Percentiles rank a stretch among this genome's conserved stretches.
Conservation (phyloP, 64 coral and sea anemone genomes). For the Exaiptasia diaphana region DNA sequence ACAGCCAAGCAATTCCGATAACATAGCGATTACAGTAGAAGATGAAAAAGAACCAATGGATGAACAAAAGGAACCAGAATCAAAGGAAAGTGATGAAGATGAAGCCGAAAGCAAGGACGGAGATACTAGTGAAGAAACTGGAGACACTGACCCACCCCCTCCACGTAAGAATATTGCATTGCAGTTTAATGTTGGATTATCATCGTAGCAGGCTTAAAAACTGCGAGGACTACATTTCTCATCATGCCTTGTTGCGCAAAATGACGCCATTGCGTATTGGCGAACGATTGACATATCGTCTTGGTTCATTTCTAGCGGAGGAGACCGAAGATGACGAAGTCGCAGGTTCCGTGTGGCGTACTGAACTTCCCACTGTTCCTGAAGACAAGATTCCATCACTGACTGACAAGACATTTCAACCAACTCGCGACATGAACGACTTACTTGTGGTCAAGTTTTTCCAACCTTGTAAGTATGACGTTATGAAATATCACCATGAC, state of each 20-base stretch:
- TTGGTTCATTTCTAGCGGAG: constrained; percentile 44
- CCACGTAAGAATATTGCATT: too few species aligned
- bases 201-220: too few species aligned
- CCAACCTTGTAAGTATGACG: constrained; percentile 59
- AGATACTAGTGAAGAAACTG: background rate
- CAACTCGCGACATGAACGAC: constrained; percentile 25
- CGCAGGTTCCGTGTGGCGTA: constrained; percentile 25
- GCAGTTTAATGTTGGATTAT: too few species aligned
- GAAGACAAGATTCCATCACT: constrained; percentile 51
- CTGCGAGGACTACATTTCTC: too few species aligned
- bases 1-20: background rate
- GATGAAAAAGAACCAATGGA: background rate
- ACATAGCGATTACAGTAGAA: background rate
- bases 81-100: background rate
- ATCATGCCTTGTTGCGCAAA: too few species aligned
- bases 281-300: too few species aligned
- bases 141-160: too few species aligned
- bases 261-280: too few species aligned
- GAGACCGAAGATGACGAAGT: constrained; percentile 83
- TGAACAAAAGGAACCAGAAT: background rate
- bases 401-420: constrained; percentile 77
- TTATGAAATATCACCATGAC: background rate
- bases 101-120: background rate
- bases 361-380: background rate
- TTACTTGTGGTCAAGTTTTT: constrained; percentile 77